Conservation (phyloP, 2,888 invertebrate genomes). For the Leptopilina syphax region DNA sequence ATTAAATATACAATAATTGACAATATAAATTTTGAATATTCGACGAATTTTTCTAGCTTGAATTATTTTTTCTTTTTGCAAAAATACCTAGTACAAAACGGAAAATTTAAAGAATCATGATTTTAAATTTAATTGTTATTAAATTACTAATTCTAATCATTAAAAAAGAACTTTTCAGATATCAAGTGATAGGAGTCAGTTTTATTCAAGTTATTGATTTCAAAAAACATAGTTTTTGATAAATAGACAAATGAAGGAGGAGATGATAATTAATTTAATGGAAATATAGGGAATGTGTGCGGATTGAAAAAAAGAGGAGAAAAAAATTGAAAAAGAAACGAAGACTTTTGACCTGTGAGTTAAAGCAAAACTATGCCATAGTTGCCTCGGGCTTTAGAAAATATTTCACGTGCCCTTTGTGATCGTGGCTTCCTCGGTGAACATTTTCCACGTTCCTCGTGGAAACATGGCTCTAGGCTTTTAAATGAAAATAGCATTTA, state of each 20-base stretch:
- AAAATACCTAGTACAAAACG: too few species aligned
- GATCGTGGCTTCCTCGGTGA: slow-evolving; percentile 40
- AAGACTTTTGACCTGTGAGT: slow-evolving; percentile 45
- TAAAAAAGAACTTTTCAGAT: too few species aligned
- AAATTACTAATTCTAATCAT: too few species aligned
- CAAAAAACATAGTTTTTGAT: too few species aligned
- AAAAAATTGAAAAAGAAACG: slow-evolving; percentile 33
- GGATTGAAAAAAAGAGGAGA: not conserved
- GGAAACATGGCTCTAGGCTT: slow-evolving; percentile 43
- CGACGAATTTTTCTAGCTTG: too few species aligned
- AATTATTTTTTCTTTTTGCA: too few species aligned
- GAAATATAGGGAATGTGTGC: not conserved
- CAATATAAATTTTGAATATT: too few species aligned
- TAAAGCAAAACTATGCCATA: slow-evolving; percentile 54
- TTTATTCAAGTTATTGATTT: too few species aligned
- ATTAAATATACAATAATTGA: too few species aligned
- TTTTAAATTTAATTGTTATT: too few species aligned
- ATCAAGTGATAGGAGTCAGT: too few species aligned
- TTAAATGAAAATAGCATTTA: slow-evolving; percentile 45
- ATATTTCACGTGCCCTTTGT: slow-evolving; percentile 58
- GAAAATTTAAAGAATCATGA: too few species aligned
- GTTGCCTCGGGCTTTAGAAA: slow-evolving; percentile 54
- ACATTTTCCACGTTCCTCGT: slow-evolving; percentile 49
- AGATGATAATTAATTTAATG: not conserved
- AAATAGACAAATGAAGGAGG: not conserved